Evolutionary conservation across 2,113 vertebrate genomes (phyloP).

Genomic region (Heterochromis multidens): DNA sequence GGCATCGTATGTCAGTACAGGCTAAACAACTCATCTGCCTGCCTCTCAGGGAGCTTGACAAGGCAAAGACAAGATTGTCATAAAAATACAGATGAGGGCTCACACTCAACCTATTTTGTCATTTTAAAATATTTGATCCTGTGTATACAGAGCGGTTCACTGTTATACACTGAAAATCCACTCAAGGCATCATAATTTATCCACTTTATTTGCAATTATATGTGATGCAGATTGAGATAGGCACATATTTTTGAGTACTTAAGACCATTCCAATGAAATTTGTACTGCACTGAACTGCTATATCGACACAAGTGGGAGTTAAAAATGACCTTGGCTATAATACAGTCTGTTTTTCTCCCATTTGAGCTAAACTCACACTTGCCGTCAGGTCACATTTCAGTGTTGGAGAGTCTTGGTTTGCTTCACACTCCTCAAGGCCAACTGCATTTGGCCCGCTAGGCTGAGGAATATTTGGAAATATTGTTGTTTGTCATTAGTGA

Average conservation of each 20-base stretch:
- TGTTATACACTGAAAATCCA: neutral
- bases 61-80: neutral
- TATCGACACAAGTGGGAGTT: neutral
- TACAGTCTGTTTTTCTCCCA: neutral
- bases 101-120: neutral
- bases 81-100: neutral
- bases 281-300: neutral
- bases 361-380: neutral
- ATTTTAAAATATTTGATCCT: neutral
- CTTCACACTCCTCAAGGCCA: slow-evolving; percentile 4
- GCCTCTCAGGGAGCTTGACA: neutral
- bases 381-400: neutral
- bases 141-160: neutral
- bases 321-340: neutral
- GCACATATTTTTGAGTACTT: neutral
- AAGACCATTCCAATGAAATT: neutral
- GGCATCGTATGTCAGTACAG: neutral
- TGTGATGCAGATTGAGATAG: neutral
- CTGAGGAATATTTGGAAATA: slow-evolving; percentile 33
- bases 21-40: neutral
- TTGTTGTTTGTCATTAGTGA: slow-evolving; percentile 19
- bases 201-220: neutral
- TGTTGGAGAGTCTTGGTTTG: neutral
- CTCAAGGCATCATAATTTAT: neutral
- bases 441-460: neutral